Percentiles rank a stretch among this genome's conserved stretches.
These are phyloP conservation scores for Sylvietta virens DNA, from an alignment of 2,113 vertebrate species.

Conservation along the genomic window DNA sequence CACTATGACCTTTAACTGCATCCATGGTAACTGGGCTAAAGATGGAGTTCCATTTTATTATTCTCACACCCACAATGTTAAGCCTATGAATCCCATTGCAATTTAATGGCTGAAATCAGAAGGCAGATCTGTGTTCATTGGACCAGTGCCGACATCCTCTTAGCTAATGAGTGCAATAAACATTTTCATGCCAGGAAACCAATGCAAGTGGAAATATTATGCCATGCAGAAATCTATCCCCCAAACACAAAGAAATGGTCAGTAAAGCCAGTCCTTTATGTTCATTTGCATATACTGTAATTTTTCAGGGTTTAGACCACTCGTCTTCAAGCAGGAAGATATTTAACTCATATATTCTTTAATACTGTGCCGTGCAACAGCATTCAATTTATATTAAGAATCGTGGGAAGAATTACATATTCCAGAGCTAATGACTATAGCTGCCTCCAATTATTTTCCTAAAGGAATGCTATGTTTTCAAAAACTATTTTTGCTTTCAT, in stretches of 20 bases:
- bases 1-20: slow-evolving; percentile 91
- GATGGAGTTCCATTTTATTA: slow-evolving; percentile 89
- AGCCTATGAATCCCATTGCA: slow-evolving; percentile 82
- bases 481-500: slow-evolving; percentile 14
- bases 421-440: slow-evolving; percentile 44
- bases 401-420: slow-evolving; percentile 50
- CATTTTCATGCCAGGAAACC: slow-evolving; percentile 92
- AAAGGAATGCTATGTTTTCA: slow-evolving; percentile 52
- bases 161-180: slow-evolving; percentile 99
- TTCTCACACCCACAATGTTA: slow-evolving; percentile 86
- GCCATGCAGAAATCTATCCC: slow-evolving; percentile 81
- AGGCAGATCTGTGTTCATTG: slow-evolving; percentile 91
- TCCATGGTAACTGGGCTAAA: slow-evolving; percentile 86
- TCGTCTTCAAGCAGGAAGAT: slow-evolving; percentile 6
- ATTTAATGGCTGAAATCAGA: slow-evolving; percentile 85
- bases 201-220: slow-evolving; percentile 88
- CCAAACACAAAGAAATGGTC: slow-evolving; percentile 82
- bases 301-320: slow-evolving; percentile 46
- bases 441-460: slow-evolving; percentile 64
- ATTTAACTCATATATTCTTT: slow-evolving; percentile 24
- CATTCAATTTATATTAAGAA: slow-evolving; percentile 32
- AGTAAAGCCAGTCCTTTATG: slow-evolving; percentile 56
- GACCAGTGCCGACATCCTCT: slow-evolving; percentile 90
- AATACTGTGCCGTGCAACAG: slow-evolving; percentile 2
- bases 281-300: slow-evolving; percentile 57